Conservation (phyloP, 2,797 vertebrate genomes). For the Gadopsis marmoratus region DNA sequence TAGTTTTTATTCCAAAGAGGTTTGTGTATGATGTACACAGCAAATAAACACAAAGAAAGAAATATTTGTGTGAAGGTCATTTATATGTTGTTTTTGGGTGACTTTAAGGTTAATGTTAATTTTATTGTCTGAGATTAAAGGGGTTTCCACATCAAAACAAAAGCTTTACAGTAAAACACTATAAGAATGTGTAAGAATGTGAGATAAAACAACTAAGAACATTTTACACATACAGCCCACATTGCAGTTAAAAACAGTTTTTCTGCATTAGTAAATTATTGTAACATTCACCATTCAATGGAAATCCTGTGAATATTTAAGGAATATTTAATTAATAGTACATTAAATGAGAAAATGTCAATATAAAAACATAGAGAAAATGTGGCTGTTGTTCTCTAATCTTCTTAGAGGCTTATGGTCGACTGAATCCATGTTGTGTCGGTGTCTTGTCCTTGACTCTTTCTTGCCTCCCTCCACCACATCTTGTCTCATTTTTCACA, state of each 20-base stretch:
- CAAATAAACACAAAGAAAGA: constrained; percentile 79
- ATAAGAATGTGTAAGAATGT: background rate
- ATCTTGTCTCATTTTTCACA: constrained; percentile 73
- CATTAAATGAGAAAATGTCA: background rate
- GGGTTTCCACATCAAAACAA: background rate
- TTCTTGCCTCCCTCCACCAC: constrained; percentile 42
- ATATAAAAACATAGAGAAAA: background rate
- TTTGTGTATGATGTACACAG: constrained; percentile 79
- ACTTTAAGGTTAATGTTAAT: background rate
- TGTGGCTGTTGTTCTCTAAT: constrained; percentile 24
- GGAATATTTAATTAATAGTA: background rate
- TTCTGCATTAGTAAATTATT: background rate
- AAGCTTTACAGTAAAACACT: background rate
- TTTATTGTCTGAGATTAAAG: background rate
- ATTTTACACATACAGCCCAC: background rate
- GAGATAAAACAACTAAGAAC: background rate
- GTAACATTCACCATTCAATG: background rate
- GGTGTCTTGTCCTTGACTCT: constrained; percentile 56
- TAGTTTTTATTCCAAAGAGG: constrained; percentile 81
- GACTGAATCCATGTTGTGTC: constrained; percentile 44
- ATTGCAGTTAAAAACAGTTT: background rate
- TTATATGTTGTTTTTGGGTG: constrained; percentile 19
- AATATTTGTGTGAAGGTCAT: constrained; percentile 42
- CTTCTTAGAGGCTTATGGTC: constrained; percentile 8
- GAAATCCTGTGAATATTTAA: too few relatives aligned